Base-by-base conservation (phyloP, 2,113 vertebrate genomes). In the Strigops habroptila region DNA sequence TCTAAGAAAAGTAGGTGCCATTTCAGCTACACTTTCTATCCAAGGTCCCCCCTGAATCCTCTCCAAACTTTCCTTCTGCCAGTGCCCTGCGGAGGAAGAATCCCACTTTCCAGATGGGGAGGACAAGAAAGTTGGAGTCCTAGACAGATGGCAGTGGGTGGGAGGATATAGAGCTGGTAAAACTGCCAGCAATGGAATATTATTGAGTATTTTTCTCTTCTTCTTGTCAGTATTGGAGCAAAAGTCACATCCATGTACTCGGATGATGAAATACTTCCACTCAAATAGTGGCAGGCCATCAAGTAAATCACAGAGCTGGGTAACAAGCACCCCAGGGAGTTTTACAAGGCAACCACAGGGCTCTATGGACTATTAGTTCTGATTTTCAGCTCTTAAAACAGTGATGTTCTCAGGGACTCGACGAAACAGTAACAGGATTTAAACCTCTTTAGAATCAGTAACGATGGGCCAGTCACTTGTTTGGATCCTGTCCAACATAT, bases 91-190 rank as follows among this genome's bases (percentile, higher is more conserved):
- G 88, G 92, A 90, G 93, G 92, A 91, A 81, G 90, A 93, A 94
- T 96, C 93, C 93, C 85, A 95, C 86, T 43, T 88, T 52, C 86
- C 95, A 93, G 92, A 95, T 91, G 86, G 95, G 95, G 74, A 96
- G 91, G 73, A 96, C 49, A 65, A 92, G 93, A 77, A 60, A 94
- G 90, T 94, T 93, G 91, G 76, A 96, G 93, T 93, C 90, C 80
- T 76, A 81, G 95, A 79, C 95, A 96, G 95, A 96, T 96, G 93
- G 96, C 73, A 68, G 95, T 96, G 92, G 92, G 86, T 75, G 95
- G 88, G 92, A 96, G 73, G 86, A 94, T 90, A 96, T 1, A 6
- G 91, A 93, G 91, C 63, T 60, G 77, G 73, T 48, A 79, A 88
- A 96, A 82, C 90, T 95, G 95, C 88, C 93, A 91, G 74, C 6